Evolutionary conservation across 2,113 vertebrate species (phyloP).

Genomic region (Narcine bancroftii): DNA sequence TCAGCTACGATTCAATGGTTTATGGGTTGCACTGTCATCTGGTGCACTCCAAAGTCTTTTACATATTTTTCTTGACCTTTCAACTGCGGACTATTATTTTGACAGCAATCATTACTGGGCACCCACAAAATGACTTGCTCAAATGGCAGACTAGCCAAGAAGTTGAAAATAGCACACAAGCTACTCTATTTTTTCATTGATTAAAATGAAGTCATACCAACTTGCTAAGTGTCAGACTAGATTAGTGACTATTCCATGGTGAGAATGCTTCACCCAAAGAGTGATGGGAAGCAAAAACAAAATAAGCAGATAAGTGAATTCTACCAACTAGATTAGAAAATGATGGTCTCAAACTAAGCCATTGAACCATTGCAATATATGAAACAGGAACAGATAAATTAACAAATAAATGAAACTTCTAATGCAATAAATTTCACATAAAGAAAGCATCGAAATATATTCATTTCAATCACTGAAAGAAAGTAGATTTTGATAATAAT

Average conservation of each 20-base stretch:
- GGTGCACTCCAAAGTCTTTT: constrained; percentile 67
- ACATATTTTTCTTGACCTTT: constrained; percentile 73
- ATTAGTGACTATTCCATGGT: constrained; percentile 55
- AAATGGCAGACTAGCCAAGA: constrained; percentile 58
- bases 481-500: constrained; percentile 11
- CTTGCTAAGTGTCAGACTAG: constrained; percentile 52
- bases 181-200: constrained; percentile 61
- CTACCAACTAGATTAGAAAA: constrained; percentile 6
- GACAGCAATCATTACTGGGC: constrained; percentile 60
- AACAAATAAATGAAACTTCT: background rate
- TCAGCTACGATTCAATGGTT: constrained; percentile 56
- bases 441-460: constrained; percentile 10
- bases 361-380: background rate
- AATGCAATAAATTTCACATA: background rate
- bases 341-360: background rate
- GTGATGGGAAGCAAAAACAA: constrained; percentile 40
- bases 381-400: background rate
- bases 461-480: background rate
- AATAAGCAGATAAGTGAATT: constrained; percentile 45
- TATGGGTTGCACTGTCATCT: constrained; percentile 66
- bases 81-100: constrained; percentile 67
- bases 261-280: constrained; percentile 42
- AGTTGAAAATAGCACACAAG: constrained; percentile 58
- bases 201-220: constrained; percentile 72
- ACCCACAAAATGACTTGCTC: constrained; percentile 65